These are phyloP conservation scores for Hippopotamus amphibius DNA, from an alignment of 2,113 vertebrate genomes.

Conservation along the genomic window DNA sequence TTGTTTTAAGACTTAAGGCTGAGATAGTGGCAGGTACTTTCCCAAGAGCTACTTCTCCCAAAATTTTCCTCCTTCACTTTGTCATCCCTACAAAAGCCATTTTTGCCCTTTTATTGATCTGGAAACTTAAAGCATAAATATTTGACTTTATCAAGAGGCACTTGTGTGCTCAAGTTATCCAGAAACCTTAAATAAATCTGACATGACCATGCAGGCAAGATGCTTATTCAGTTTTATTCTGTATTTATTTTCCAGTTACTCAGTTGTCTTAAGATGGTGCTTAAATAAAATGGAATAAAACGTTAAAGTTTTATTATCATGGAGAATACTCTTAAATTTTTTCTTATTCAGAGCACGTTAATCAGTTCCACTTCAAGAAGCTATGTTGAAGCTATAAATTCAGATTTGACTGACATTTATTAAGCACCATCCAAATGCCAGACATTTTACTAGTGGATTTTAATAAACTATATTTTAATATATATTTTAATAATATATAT, in stretches of 20 bases:
- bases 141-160: not conserved
- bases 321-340: not conserved
- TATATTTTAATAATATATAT: not conserved
- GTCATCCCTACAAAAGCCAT: not conserved
- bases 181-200: not conserved
- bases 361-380: not conserved
- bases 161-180: not conserved
- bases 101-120: constrained; percentile 1
- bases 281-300: not conserved
- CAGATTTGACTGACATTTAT: not conserved
- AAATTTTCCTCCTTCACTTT: not conserved
- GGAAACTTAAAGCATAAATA: not conserved
- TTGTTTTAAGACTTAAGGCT: constrained; percentile 2
- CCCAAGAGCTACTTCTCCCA: not conserved
- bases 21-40: not conserved
- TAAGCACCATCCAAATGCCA: not conserved
- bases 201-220: not conserved
- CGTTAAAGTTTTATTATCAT: not conserved
- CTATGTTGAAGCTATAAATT: not conserved
- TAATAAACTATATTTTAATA: constrained; percentile 5
- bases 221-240: not conserved
- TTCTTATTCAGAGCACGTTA: not conserved
- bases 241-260: not conserved
- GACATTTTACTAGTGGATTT: not conserved
- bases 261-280: not conserved